These are phyloP conservation scores for Hemicordylus capensis DNA, from an alignment of 2,113 vertebrate species.

Conservation along the genomic window DNA sequence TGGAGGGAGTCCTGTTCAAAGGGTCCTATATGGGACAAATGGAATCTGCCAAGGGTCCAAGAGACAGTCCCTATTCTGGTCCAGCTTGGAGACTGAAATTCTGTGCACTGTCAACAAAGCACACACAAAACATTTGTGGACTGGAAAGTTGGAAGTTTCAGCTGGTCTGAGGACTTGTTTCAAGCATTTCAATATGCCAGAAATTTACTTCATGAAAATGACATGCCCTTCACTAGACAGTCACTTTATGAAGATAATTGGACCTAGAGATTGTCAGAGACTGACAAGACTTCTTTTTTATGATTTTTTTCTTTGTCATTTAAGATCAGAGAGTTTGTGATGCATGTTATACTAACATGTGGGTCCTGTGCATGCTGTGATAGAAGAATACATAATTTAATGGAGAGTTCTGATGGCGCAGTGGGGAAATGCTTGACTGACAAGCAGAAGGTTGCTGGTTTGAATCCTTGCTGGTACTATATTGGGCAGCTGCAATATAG, in stretches of 20 bases:
- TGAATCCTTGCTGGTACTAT: too few relatives aligned
- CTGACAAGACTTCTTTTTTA: neutral
- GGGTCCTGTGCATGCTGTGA: neutral
- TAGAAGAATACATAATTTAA: too few relatives aligned
- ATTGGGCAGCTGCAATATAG: too few relatives aligned
- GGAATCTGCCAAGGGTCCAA: neutral
- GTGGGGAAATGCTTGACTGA: too few relatives aligned
- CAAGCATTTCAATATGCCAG: neutral
- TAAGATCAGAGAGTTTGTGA: neutral
- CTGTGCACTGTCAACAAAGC: neutral
- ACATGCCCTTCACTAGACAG: neutral
- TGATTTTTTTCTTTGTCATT: neutral
- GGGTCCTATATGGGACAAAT: neutral
- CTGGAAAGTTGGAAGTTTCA: neutral
- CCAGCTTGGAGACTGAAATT: neutral
- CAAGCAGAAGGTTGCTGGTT: too few relatives aligned
- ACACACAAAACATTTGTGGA: neutral
- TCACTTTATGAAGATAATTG: neutral
- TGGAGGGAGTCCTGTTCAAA: neutral
- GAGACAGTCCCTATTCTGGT: neutral
- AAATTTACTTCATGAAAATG: neutral
- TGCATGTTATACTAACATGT: neutral
- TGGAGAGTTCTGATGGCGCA: neutral
- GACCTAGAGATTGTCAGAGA: neutral
- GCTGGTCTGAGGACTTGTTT: neutral